These are phyloP conservation scores for Chromis chromis DNA, from an alignment of 2,797 vertebrate species.

Conservation along the genomic window DNA sequence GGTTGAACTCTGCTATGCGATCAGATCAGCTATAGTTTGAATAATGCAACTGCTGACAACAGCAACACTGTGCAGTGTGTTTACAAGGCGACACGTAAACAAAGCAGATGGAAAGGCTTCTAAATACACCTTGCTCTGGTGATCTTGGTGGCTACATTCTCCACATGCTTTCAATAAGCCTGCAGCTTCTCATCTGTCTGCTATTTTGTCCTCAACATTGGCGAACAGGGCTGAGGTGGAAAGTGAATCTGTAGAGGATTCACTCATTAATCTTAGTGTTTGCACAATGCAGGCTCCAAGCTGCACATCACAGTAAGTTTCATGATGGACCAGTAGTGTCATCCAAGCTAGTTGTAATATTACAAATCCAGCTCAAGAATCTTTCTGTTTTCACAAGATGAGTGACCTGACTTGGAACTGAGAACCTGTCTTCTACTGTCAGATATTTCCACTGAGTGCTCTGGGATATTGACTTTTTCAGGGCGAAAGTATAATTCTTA, in stretches of 20 bases:
- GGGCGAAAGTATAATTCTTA: too few species aligned
- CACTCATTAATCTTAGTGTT: too few species aligned
- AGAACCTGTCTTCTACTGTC: too few species aligned
- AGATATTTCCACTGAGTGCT: too few species aligned
- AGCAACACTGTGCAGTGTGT: conserved; percentile 41
- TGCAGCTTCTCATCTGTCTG: conserved; percentile 15
- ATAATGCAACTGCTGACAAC: conserved; percentile 51
- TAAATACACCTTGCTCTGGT: conserved; percentile 37
- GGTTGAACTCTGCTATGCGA: conserved; percentile 38
- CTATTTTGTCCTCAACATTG: not conserved
- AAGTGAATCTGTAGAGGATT: not conserved
- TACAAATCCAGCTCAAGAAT: too few species aligned
- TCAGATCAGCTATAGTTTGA: conserved; percentile 52
- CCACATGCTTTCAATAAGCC: conserved; percentile 12
- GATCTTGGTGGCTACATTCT: conserved; percentile 8
- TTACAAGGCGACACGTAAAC: conserved; percentile 36
- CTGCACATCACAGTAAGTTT: too few species aligned
- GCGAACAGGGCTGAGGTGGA: not conserved
- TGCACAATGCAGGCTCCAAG: too few species aligned
- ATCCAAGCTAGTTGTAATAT: too few species aligned
- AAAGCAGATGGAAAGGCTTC: conserved; percentile 28
- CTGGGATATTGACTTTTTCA: too few species aligned
- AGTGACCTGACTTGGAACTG: too few species aligned
- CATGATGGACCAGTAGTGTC: too few species aligned
- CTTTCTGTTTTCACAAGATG: too few species aligned